These are phyloP conservation scores for Aurelia aurita complex sp. Pacific DNA, from an alignment of 30 jellyfish, hydroid and myxozoan genomes.

Conservation along the genomic window DNA sequence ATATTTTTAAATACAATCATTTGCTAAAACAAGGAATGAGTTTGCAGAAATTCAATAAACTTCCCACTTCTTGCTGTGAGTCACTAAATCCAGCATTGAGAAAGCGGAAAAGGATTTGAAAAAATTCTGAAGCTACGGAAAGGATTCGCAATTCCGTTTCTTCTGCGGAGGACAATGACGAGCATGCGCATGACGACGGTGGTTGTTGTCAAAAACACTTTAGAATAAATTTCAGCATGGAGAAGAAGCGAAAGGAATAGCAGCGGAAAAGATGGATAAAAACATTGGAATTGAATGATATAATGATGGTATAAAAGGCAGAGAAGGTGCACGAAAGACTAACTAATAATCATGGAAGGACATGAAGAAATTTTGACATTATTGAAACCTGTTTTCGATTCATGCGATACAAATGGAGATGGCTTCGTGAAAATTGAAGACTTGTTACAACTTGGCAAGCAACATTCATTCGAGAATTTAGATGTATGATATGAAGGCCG, in stretches of 20 bases:
- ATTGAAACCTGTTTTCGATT: constrained; percentile 84
- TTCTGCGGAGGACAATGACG: constrained; percentile 23
- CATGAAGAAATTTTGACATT: constrained; percentile 27
- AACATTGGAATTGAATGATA: no score
- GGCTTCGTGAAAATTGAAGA: constrained; percentile 88
- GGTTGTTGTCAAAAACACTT: constrained; percentile 58
- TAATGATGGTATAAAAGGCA: no score
- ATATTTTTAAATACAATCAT: no score
- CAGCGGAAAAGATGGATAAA: not conserved
- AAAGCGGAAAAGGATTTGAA: no score
- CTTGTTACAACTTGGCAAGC: constrained; percentile 77
- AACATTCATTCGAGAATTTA: constrained; percentile 70
- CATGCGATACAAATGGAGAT: constrained; percentile 92
- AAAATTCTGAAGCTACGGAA: not conserved
- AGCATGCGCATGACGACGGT: constrained; percentile 46
- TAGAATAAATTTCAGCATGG: constrained; percentile 6
- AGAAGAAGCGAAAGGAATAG: not conserved
- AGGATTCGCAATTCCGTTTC: not conserved
- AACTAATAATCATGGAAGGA: constrained; percentile 37
- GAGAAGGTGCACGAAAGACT: no score
- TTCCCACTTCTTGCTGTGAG: no score
- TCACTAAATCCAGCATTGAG: no score
- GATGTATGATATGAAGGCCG: constrained; percentile 35
- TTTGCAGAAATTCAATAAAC: no score
- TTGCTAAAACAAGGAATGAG: no score